Percentiles rank a stretch among this genome's conserved stretches.
Evolutionary conservation across 2,113 vertebrate genomes (phyloP).

Genomic region (Mesoclemmys tuberculata): DNA sequence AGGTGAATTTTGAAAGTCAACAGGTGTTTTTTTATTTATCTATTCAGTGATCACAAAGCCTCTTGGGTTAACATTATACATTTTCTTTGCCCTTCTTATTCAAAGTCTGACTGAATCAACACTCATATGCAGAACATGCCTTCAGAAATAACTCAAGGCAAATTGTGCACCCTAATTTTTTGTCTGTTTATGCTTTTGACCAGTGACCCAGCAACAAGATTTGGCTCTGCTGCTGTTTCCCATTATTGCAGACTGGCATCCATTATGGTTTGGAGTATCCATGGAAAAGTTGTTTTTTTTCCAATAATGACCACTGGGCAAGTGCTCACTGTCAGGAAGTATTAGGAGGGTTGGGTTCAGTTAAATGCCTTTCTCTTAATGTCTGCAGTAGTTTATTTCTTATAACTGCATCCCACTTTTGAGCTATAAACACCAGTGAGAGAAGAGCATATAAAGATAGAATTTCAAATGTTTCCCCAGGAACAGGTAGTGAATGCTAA

Average conservation of each 20-base stretch:
- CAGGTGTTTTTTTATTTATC: slow-evolving; percentile 3
- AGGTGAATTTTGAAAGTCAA: slow-evolving; percentile 13
- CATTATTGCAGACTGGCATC: not conserved
- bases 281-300: slow-evolving; percentile 43
- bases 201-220: slow-evolving; percentile 18
- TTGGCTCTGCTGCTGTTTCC: slow-evolving; percentile 30
- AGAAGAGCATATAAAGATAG: not conserved
- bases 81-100: slow-evolving; percentile 13
- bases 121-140: not conserved
- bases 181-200: slow-evolving; percentile 42
- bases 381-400: slow-evolving; percentile 3
- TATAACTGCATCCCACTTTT: slow-evolving; percentile 24
- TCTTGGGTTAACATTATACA: not conserved
- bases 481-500: slow-evolving; percentile 14
- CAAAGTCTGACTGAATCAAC: not conserved
- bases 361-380: not conserved
- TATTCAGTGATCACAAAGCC: not conserved
- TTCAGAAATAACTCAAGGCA: slow-evolving; percentile 46
- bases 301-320: slow-evolving; percentile 25
- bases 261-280: not conserved
- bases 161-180: slow-evolving; percentile 50
- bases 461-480: not conserved
- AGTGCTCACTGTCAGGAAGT: slow-evolving; percentile 17
- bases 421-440: not conserved
- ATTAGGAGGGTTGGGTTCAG: not conserved